phyloP scores from a whole-genome alignment of 2,797 vertebrate species.

The Streptopelia turtur region DNA sequence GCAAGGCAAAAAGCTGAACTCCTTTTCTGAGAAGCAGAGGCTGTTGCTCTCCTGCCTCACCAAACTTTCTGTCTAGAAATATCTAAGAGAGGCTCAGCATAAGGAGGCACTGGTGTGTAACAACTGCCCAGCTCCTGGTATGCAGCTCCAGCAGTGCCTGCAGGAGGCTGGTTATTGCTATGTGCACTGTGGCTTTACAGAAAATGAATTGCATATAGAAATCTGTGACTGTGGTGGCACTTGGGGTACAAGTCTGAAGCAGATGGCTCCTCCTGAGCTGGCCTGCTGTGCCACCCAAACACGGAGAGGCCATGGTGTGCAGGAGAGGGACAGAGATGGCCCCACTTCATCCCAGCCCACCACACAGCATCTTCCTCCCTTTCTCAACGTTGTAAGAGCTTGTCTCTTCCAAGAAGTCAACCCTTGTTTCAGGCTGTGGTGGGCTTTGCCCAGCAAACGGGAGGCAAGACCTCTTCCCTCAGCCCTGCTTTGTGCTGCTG shows the following conservation, averaged over 20 bases:
- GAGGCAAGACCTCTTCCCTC: background rate
- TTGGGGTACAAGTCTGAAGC: background rate
- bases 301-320: accelerated
- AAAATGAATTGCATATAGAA: background rate
- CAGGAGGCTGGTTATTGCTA: background rate
- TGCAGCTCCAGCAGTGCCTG: background rate
- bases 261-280: background rate
- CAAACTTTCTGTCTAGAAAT: background rate
- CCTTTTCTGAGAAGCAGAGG: background rate
- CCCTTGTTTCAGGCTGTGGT: background rate
- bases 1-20: background rate
- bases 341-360: background rate
- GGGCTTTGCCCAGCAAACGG: background rate
- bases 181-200: accelerated
- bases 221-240: background rate
- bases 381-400: background rate
- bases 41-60: background rate
- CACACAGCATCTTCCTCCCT: background rate
- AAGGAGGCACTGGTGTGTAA: background rate
- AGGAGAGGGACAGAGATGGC: background rate
- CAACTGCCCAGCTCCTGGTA: background rate
- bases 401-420: background rate
- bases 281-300: accelerated
- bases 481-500: background rate
- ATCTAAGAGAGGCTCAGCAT: background rate